Base-by-base conservation (phyloP, 2,797 vertebrate genomes). In the Mormyrops attenuatus region DNA sequence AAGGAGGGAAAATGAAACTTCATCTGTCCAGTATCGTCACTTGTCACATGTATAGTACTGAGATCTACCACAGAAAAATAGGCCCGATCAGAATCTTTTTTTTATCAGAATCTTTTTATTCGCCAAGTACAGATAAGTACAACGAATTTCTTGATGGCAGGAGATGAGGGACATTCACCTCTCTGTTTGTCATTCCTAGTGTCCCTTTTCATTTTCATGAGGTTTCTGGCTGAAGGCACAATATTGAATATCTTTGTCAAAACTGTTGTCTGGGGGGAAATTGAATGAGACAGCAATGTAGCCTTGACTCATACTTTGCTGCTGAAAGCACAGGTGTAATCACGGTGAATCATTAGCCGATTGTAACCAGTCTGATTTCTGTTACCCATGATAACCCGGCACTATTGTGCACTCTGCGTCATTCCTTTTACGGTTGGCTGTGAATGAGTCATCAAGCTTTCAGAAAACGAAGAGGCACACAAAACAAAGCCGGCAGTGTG, bases 261-360 rank as follows among this genome's bases (percentile, higher is more conserved):
- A 86, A 30, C 22, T 30, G 52, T 87, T 17, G 50, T 6, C 52
- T 26, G 5, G 26, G 44, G 80, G 44, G 44, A 11, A 30, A 77
- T 41, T 1, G 1, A 41, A 41, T 20, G 69, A 77, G 22, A 11
- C 63, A 69, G 63, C 22, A 15, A 38, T 41, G 69, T 41, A 17
- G 34, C 34, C 34, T 77, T 77, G 69, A 77, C 69, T 77, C 69
- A 77, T 77, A 17, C 17, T 13, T 41, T 41, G 34, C 69, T 77
- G 30, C 34, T 17, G 69, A 77, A 41, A 41, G 69, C 38, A 13
- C 69, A 86, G 50, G 57, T 17, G 17, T 30, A 22, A 50, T 69
- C 57, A 34, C 1, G 5, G 87, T 88, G 87, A 88, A 88, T 88
- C 87, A 88, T 88, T 88, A 73, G 17, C 38, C 22, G 3, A 38